Evolutionary conservation across 2,888 invertebrate genomes (phyloP), one percentile per base, ranked within the genome.

Genomic region (Dynastes tityus): DNA sequence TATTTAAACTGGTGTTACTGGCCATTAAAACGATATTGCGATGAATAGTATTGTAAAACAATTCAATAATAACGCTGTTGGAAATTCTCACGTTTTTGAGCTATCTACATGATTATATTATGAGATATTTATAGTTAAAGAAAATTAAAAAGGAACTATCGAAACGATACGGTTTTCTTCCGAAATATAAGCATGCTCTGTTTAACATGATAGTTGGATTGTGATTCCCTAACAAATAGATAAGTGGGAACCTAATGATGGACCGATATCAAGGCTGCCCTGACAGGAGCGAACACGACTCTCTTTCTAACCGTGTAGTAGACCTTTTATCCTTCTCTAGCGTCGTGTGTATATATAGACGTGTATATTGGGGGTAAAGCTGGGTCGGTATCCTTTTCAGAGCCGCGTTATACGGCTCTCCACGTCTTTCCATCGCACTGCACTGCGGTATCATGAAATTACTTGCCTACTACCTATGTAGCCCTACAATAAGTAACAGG

Each of bases 401-500:
- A 55, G 53, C 53, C n/a, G 53, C 45, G 53, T 64, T 45, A 9
- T 16, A 45, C 67, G 55, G 71, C 37, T 37, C 53, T 55, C 53
- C 16, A 55, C 71, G 58, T 64, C 76, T 64, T 65, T 27, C 75
- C 63, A 45, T 45, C 76, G 45, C 76, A 80, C 82, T 81, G 82
- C 82, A 82, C 77, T 82, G 82, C 82, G 82, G 81, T 78, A 82
- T 75, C 80, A 75, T 71, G 80, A 75, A 79, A 81, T 81, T 81
- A 80, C 76, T 81, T 78, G 79, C 77, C 77, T 80, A 81, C 81
- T 78, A 78, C 78, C 82, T 80, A 79, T 78, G 79, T 77, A 77
- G 78, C 27, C 45, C 71, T 71, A 71, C 71, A 71, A 71, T 80
- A 83, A 81, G 82, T 83, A 83, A 83, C 83, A 83, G 83, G 83